phyloP scores from a whole-genome alignment of 2,888 invertebrate genomes.

The Lepidochrysops patricia region DNA sequence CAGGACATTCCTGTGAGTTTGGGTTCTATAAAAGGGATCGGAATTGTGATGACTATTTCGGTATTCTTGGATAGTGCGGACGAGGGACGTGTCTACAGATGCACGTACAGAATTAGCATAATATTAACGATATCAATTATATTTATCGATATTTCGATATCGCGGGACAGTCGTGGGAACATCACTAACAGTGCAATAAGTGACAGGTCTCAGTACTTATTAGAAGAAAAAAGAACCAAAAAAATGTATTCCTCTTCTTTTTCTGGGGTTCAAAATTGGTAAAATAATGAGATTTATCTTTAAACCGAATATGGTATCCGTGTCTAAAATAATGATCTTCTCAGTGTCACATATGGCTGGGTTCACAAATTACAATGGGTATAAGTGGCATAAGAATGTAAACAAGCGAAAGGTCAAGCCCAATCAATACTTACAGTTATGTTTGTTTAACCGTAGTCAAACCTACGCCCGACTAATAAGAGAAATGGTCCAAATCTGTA shows the following conservation, averaged over 20 bases:
- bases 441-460: neutral
- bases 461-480: neutral
- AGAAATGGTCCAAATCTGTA: slow-evolving; percentile 1
- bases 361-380: neutral
- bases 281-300: neutral
- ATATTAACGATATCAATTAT: slow-evolving; percentile 2
- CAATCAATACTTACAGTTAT: slow-evolving; percentile 11
- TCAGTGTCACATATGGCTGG: neutral
- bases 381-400: neutral
- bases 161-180: neutral
- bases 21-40: slow-evolving; percentile 41
- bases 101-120: slow-evolving; percentile 18
- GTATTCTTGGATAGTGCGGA: slow-evolving; percentile 22
- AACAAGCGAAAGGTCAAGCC: slow-evolving; percentile 3
- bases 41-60: slow-evolving; percentile 30
- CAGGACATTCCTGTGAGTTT: slow-evolving; percentile 38
- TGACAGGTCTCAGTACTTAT: too few species aligned
- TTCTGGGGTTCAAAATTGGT: too few species aligned
- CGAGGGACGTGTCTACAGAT: slow-evolving; percentile 21
- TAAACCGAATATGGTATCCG: too few species aligned
- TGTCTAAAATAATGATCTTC: too few species aligned
- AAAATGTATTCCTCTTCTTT: too few species aligned
- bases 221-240: too few species aligned
- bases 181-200: too few species aligned
- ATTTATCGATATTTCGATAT: slow-evolving; percentile 2